Percentiles rank a stretch among this genome's conserved stretches.
Evolutionary conservation across 2,113 vertebrate species (phyloP).

Genomic region (Pluvianellus socialis): DNA sequence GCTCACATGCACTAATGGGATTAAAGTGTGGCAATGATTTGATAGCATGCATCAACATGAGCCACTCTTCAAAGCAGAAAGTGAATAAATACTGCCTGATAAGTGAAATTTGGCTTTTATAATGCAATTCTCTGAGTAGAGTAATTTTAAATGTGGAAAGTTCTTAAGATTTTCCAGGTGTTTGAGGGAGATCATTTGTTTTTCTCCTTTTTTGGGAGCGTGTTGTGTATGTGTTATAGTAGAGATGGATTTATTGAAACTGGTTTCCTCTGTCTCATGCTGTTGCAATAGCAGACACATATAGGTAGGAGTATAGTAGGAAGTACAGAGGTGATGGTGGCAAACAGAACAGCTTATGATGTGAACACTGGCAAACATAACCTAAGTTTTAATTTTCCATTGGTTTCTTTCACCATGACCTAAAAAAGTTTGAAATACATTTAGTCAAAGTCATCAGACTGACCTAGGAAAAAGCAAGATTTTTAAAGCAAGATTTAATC

Average conservation of each 20-base stretch:
- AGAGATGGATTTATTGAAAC: not conserved
- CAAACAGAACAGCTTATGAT: not conserved
- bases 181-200: not conserved
- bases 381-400: not conserved
- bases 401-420: not conserved
- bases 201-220: not conserved
- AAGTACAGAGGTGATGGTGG: not conserved
- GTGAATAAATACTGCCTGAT: not conserved
- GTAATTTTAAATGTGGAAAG: not conserved
- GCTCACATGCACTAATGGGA: not conserved
- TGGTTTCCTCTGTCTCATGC: not conserved
- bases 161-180: not conserved
- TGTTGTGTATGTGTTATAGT: not conserved
- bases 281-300: not conserved
- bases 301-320: not conserved
- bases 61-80: not conserved
- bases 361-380: not conserved
- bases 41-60: not conserved
- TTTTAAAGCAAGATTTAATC: constrained; percentile 18
- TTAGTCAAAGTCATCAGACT: not conserved
- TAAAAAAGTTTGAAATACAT: not conserved
- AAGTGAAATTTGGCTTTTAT: not conserved
- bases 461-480: not conserved
- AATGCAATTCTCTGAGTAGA: not conserved
- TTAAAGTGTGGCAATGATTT: not conserved